phyloP scores from a whole-genome alignment of 2,888 invertebrate genomes.

The Caenorhabditis becei region DNA sequence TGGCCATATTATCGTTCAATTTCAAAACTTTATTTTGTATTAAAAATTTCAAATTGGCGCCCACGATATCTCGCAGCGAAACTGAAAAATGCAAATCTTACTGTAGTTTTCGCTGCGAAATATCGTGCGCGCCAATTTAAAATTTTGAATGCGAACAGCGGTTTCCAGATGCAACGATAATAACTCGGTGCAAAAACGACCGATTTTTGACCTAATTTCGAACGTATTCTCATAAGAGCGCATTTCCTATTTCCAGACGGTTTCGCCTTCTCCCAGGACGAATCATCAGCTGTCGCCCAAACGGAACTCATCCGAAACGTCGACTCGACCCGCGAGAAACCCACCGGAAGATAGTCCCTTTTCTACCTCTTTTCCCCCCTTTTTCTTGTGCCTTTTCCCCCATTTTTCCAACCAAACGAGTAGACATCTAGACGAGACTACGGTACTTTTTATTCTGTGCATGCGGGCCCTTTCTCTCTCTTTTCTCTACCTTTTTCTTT shows the following conservation, averaged over 20 bases:
- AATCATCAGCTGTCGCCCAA: slow-evolving; percentile 92
- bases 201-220: neutral
- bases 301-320: slow-evolving; percentile 95
- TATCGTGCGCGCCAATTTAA: too few relatives aligned
- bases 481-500: neutral
- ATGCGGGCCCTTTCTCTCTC: neutral
- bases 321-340: slow-evolving; percentile 72
- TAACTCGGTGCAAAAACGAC: too few relatives aligned
- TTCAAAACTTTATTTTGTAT: too few relatives aligned
- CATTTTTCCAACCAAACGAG: slow-evolving; percentile 25
- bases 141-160: too few relatives aligned
- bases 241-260: slow-evolving; percentile 84
- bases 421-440: slow-evolving; percentile 29
- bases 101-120: too few relatives aligned
- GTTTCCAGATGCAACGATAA: too few relatives aligned
- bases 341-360: slow-evolving; percentile 64
- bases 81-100: too few relatives aligned
- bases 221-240: neutral
- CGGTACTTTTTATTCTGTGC: slow-evolving; percentile 19
- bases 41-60: too few relatives aligned
- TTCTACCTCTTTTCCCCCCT: neutral
- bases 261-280: slow-evolving; percentile 99
- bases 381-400: slow-evolving; percentile 5
- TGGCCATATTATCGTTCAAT: too few relatives aligned
- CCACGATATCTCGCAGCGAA: too few relatives aligned